Evolutionary conservation across 2,888 invertebrate species (phyloP), one percentile per base, ranked within the genome.

Genomic region (Dryocosmus kuriphilus): DNA sequence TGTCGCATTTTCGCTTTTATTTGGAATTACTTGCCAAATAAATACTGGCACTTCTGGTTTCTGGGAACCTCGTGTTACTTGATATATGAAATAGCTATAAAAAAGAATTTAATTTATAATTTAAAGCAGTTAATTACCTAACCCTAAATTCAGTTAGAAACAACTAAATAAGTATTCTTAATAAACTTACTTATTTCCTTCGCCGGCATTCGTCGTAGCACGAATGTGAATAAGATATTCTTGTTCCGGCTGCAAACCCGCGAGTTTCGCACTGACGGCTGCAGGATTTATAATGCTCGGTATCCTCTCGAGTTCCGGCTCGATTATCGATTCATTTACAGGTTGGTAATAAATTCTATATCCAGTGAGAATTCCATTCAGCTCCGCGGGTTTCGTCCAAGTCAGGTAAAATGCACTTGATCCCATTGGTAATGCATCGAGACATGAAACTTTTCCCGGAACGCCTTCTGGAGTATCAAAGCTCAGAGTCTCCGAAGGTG

Each of bases 381-480:
- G 95, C 89, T 97, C 96, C 61, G 96, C 94, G 0, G 99, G 99
- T 87, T 95, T 95, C 88, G 96, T 96, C 99, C 99, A 99, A 38
- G 94, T 94, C n/a, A 99, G 92, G 82, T 96, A 94, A 90, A 99
- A 95, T 0, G 98, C 97, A 0, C 97, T 97, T 0, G 97, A 96
- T 5, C 98, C 98, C 88, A 98, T 94, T 0, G 97, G 97, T 85
- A 95, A 95, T 0, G 96, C 98, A 87, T 96, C 96, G 83, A 98
- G 93, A 4, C 94, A 94, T 80, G 96, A 94, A 41, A 98, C 97
- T 0, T 97, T 95, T 5, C 98, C 98, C 0, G 98, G 98, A 75
- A 95, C 95, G 87, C 98, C 98, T 94, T 98, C 98, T 0, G 97
- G 97, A 0, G 97, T 98, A 78, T 95, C 94, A 90, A 98, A 97